phyloP scores from a whole-genome alignment of 2,797 vertebrate species.

The Arrhamphus sclerolepis region DNA sequence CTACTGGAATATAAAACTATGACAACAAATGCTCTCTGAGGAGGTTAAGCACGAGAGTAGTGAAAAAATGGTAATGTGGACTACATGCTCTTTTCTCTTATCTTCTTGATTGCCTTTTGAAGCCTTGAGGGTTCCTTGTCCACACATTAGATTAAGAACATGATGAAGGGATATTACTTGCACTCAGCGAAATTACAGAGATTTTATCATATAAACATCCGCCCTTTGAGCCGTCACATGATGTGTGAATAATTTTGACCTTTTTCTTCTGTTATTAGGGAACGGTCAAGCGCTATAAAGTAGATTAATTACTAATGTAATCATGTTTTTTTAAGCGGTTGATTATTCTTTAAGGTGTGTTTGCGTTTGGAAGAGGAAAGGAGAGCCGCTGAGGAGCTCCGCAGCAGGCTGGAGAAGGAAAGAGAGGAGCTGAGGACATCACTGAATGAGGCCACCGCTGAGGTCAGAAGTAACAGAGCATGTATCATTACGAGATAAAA shows the following conservation, averaged over 20 bases:
- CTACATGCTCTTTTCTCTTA: slow-evolving; percentile 9
- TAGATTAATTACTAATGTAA: slow-evolving; percentile 7
- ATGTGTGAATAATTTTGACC: slow-evolving; percentile 27
- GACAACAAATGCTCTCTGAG: too few species aligned
- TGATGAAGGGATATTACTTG: slow-evolving; percentile 26
- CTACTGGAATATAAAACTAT: too few species aligned
- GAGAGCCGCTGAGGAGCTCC: slow-evolving; percentile 81
- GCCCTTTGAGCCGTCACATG: slow-evolving; percentile 34
- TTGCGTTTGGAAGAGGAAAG: slow-evolving; percentile 85
- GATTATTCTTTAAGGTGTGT: slow-evolving; percentile 59
- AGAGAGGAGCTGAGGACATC: slow-evolving; percentile 81
- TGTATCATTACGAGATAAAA: not conserved
- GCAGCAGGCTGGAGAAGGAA: slow-evolving; percentile 83
- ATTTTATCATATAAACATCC: slow-evolving; percentile 48
- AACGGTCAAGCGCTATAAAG: not conserved
- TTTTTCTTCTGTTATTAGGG: slow-evolving; percentile 31
- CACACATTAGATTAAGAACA: slow-evolving; percentile 12
- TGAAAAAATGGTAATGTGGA: not conserved
- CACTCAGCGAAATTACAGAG: slow-evolving; percentile 22
- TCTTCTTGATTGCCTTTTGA: slow-evolving; percentile 14
- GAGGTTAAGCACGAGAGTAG: too few species aligned
- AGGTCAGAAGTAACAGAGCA: slow-evolving; percentile 76
- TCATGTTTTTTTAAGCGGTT: slow-evolving; percentile 16
- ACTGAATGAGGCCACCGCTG: slow-evolving; percentile 84
- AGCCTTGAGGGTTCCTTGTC: not conserved